Evolutionary conservation across 2,888 invertebrate genomes (phyloP).

Genomic region (Synanthedon andrenaeformis): DNA sequence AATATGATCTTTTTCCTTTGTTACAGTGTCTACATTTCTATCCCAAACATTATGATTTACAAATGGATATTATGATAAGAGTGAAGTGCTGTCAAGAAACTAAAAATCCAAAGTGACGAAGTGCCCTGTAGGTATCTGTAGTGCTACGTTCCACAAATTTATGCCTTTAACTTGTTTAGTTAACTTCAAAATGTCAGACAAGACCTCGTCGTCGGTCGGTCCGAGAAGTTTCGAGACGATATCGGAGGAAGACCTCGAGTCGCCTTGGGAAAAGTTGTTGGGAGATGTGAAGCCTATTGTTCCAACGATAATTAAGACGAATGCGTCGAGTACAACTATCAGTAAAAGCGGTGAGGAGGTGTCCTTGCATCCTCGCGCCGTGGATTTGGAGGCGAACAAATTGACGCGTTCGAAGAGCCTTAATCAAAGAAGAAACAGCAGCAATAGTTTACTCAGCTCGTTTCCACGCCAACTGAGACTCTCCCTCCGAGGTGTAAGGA

Average conservation of each 20-base stretch:
- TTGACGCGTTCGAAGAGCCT: slow-evolving; percentile 61
- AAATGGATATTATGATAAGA: slow-evolving; percentile 71
- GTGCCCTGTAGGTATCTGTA: slow-evolving; percentile 63
- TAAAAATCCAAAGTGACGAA: slow-evolving; percentile 70
- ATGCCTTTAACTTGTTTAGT: slow-evolving; percentile 23
- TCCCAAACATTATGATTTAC: slow-evolving; percentile 71
- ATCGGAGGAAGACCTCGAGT: slow-evolving; percentile 54
- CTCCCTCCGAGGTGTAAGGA: slow-evolving; percentile 62
- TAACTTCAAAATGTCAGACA: slow-evolving; percentile 54
- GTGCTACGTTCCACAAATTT: slow-evolving; percentile 52
- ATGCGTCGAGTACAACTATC: slow-evolving; percentile 54
- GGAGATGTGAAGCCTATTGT: slow-evolving; percentile 54
- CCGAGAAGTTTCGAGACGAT: slow-evolving; percentile 66
- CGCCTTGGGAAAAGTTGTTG: slow-evolving; percentile 62
- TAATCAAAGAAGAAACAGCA: slow-evolving; percentile 60
- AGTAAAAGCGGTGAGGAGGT: slow-evolving; percentile 40
- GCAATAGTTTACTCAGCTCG: slow-evolving; percentile 63
- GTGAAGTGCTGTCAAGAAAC: slow-evolving; percentile 71
- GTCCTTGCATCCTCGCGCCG: slow-evolving; percentile 32
- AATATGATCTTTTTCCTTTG: slow-evolving; percentile 31
- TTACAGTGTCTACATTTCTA: slow-evolving; percentile 70
- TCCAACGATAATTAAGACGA: slow-evolving; percentile 60
- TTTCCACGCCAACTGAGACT: slow-evolving; percentile 64
- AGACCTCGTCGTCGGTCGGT: slow-evolving; percentile 60
- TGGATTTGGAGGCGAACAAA: slow-evolving; percentile 49